Evolutionary conservation across 1,140 invertebrate genomes (phyloP).

Genomic region (Cepaea nemoralis): DNA sequence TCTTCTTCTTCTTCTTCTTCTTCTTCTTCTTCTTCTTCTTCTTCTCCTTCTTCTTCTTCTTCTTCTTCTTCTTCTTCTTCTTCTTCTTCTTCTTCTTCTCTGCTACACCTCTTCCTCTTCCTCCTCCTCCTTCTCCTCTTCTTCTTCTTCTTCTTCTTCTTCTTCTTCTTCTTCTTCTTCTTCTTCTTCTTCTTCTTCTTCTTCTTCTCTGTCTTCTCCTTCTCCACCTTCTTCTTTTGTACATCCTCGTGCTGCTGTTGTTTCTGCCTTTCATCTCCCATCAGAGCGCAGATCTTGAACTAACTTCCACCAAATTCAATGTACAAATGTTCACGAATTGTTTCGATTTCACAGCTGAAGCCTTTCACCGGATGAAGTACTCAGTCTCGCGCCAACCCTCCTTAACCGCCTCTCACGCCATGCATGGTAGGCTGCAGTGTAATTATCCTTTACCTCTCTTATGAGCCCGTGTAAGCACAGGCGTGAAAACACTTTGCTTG

Average conservation of each 20-base stretch:
- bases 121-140: not conserved
- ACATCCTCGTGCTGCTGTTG: not conserved
- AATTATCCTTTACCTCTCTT: too few relatives aligned
- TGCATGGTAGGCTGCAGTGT: too few relatives aligned
- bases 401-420: too few relatives aligned
- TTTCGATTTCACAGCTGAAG: too few relatives aligned
- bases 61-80: not conserved
- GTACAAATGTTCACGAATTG: too few relatives aligned
- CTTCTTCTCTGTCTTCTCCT: not conserved
- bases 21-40: slow-evolving; percentile 8
- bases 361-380: too few relatives aligned
- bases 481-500: too few relatives aligned
- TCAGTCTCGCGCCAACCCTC: too few relatives aligned
- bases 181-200: not conserved
- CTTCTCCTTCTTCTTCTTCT: not conserved
- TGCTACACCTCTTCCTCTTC: not conserved
- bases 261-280: too few relatives aligned
- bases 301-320: too few relatives aligned
- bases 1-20: too few relatives aligned
- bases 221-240: not conserved
- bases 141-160: not conserved
- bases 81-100: not conserved
- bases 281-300: not conserved
- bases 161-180: not conserved
- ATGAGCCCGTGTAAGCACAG: too few relatives aligned